Percentiles rank a stretch among this genome's conserved stretches.
Conservation (phyloP, 2,797 vertebrate genomes). For the Octomys mimax region DNA sequence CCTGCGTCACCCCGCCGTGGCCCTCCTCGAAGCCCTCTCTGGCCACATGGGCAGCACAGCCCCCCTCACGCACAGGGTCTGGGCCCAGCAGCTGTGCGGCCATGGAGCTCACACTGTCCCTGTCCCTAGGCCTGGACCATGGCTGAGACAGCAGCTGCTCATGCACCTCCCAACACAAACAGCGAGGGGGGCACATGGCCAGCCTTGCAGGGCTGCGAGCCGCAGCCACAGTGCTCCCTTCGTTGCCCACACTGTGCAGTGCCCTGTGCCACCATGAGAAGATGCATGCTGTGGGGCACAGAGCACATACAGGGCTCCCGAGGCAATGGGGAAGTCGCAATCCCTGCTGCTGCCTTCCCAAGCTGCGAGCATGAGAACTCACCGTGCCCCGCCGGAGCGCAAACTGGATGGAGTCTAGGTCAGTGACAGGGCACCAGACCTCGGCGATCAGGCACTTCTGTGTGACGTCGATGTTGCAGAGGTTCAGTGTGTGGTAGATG, state of each 20-base stretch:
- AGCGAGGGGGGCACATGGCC: not conserved
- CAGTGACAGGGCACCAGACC: slow-evolving; percentile 98
- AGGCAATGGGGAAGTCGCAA: too few species aligned
- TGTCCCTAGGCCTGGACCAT: not conserved
- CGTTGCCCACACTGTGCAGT: not conserved
- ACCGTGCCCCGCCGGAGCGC: slow-evolving; percentile 98
- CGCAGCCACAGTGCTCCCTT: not conserved
- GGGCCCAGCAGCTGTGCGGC: not conserved
- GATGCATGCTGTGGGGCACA: not conserved
- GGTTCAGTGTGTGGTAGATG: slow-evolving; percentile 98
- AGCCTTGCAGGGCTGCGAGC: not conserved
- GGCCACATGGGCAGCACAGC: not conserved
- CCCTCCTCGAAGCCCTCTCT: not conserved
- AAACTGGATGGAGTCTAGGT: slow-evolving; percentile 99
- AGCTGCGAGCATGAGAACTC: slow-evolving; percentile 83
- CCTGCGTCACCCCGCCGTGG: not conserved
- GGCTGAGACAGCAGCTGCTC: not conserved
- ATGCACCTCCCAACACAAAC: not conserved
- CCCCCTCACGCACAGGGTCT: not conserved
- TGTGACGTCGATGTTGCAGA: slow-evolving; percentile 99
- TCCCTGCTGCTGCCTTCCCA: not conserved
- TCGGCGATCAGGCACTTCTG: slow-evolving; percentile 99
- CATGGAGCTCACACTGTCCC: not conserved
- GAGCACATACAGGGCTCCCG: not conserved
- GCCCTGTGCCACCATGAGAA: not conserved